Conservation (phyloP, 2,888 invertebrate species). For the Epinotia demarniana region DNA sequence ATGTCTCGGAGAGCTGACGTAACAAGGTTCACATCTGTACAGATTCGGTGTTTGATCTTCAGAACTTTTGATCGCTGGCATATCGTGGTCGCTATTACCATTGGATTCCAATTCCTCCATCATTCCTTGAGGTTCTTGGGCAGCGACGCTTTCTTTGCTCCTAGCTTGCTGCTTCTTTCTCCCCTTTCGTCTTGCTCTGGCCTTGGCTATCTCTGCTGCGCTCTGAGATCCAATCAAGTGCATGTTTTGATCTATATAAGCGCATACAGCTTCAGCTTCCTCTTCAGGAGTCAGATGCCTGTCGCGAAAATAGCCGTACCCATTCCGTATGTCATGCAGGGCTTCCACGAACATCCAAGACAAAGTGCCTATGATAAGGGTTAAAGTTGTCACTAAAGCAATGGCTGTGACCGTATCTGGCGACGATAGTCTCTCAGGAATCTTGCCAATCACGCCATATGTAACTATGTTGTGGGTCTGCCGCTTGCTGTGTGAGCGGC, state of each 20-base stretch:
- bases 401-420: constrained; percentile 68
- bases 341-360: constrained; percentile 72
- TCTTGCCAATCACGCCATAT: constrained; percentile 73
- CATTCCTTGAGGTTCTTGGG: constrained; percentile 68
- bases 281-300: constrained; percentile 69
- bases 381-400: constrained; percentile 67
- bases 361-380: constrained; percentile 67
- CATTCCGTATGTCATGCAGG: constrained; percentile 69
- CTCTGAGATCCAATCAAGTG: constrained; percentile 62
- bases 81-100: constrained; percentile 57
- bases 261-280: constrained; percentile 72
- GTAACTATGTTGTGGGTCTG: constrained; percentile 71
- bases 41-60: constrained; percentile 56
- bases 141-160: constrained; percentile 58
- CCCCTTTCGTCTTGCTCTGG: constrained; percentile 64
- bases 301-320: constrained; percentile 77
- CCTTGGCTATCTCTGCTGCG: constrained; percentile 66
- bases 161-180: constrained; percentile 56
- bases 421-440: constrained; percentile 61
- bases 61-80: constrained; percentile 61
- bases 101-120: constrained; percentile 56
- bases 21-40: constrained; percentile 66
- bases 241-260: constrained; percentile 70
- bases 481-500: constrained; percentile 66
- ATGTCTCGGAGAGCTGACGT: constrained; percentile 67